Evolutionary conservation across 2,797 vertebrate genomes (phyloP), one percentile per base, ranked within the genome.

Genomic region (Danio tinwini): DNA sequence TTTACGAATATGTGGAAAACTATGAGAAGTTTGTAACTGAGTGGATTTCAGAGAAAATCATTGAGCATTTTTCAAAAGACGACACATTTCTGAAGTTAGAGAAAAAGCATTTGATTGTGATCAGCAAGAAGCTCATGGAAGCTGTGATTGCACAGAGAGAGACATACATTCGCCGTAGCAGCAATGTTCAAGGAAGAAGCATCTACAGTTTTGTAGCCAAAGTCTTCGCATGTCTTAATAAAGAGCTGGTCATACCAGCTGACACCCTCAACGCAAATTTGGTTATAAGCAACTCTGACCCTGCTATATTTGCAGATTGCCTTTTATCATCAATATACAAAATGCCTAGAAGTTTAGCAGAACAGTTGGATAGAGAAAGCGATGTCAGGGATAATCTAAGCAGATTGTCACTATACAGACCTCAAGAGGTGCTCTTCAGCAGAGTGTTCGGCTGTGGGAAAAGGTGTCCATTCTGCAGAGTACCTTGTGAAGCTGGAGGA

Each of bases 401-500:
- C 3, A 16, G 7, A 49, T 64, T 78, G 9, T 8, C 53, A 11
- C 1, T 21, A 13, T 67, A 55, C n/a, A 50, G 5, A 53, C 88
- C 91, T 39, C 87, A 88, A 5, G 76, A 90, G 0, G 84, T 79
- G 59, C 86, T 91, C 67, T 88, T 90, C 50, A 82, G 53, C 1
- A 19, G 64, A 5, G 56, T 90, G 62, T 85, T 61, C 44, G 71
- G 55, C 42, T 74, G 71, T 12, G 71, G 55, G 19, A 7, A 74
- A n/a, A 14, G 0, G 9, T 49, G 42, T 47, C 71, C 71, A 5
- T 74, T 74, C 44, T 47, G 71, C 56, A 12, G 5, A 1, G 56
- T 55, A 10, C 71, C 56, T 10, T 61, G 71, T 17, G 71, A 74
- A 74, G 71, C 56, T 11, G 55, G 71, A 5, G 19, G 86, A 5